phyloP scores from a whole-genome alignment of 2,888 invertebrate species.

The Hirtodrosophila alboralis region DNA sequence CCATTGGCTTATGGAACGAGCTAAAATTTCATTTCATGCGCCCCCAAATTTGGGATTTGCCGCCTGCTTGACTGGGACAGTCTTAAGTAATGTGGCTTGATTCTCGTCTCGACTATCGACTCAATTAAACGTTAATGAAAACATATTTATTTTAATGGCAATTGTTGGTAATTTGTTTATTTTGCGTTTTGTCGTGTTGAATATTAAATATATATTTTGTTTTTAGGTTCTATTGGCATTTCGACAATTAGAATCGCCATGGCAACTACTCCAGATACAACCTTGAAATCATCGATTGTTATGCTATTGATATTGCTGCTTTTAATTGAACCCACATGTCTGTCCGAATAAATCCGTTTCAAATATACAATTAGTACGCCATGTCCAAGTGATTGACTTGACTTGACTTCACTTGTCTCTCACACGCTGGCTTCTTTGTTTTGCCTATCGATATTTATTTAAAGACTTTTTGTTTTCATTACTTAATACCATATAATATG shows the following conservation, averaged over 20 bases:
- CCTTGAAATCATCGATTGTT: conserved; percentile 62
- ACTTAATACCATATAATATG: conserved; percentile 14
- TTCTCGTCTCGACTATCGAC: conserved; percentile 9
- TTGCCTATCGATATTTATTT: conserved; percentile 34
- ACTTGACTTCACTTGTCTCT: conserved; percentile 18
- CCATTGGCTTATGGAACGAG: conserved; percentile 43
- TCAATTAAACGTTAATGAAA: conserved; percentile 67
- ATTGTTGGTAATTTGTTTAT: conserved; percentile 64
- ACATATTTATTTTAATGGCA: conserved; percentile 52
- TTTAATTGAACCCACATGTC: conserved; percentile 44
- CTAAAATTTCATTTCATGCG: conserved; percentile 19
- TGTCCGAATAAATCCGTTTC: conserved; percentile 62
- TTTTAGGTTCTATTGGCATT: conserved; percentile 32
- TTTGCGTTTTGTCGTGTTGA: conserved; percentile 36
- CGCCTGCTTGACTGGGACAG: too few species aligned
- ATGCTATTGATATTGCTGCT: conserved; percentile 21
- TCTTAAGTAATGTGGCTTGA: too few species aligned
- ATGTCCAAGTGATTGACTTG: conserved; percentile 68
- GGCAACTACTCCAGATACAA: conserved; percentile 8
- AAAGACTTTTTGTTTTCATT: conserved; percentile 36
- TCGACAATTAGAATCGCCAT: conserved; percentile 33
- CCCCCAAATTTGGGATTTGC: background rate
- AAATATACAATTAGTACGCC: conserved; percentile 59
- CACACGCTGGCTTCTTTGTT: conserved; percentile 22
- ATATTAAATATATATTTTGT: conserved; percentile 30